Evolutionary conservation across 2,113 vertebrate species (phyloP), one percentile per base, ranked within the genome.

Genomic region (Corydoras sp.): DNA sequence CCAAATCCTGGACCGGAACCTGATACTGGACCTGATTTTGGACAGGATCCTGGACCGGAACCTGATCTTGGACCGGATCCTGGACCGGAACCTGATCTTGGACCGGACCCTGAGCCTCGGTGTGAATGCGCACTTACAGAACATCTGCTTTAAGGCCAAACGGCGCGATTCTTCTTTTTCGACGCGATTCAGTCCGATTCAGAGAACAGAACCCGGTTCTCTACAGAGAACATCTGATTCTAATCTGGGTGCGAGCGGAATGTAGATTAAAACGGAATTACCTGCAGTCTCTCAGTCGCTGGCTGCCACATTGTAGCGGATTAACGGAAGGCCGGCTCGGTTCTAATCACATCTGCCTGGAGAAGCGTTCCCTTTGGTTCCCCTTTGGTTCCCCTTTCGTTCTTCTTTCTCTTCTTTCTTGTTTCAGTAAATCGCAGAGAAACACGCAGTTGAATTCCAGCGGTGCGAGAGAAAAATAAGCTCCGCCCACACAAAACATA

Each of bases 211-310:
- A n/a, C 51, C 12, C 55, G 48, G 66, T 15, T 59, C 11, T 14
- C 10, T 5, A 0, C 56, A n/a, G 4, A 12, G 55, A 4, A n/a
- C 5, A 6, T 31, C 15, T 49, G 67, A 0, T 12, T 15, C 24
- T 29, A 35, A 69, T 24, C 68, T 55, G 35, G 18, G 24, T 5
- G 66, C 5, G 55, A 24, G 32, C 12, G 35, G 15, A 58, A 68
- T 48, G 53, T 18, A 68, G 49, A 15, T 54, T 9, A 51, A 62
- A 32, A 15, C 35, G 12, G 24, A 30, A n/a, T 48, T 91, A 96
- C 95, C 95, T 96, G 94, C 90, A 96, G 83, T 86, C 95, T 92
- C 86, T 97, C 95, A 62, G 91, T 93, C 85, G 95, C 94, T 71
- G 94, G 95, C 86, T 96, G 94, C 95, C 95, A 97, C 95, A 97